Evolutionary conservation across 2,888 invertebrate genomes (phyloP), one percentile per base, ranked within the genome.

Genomic region (Auanema sp.): DNA sequence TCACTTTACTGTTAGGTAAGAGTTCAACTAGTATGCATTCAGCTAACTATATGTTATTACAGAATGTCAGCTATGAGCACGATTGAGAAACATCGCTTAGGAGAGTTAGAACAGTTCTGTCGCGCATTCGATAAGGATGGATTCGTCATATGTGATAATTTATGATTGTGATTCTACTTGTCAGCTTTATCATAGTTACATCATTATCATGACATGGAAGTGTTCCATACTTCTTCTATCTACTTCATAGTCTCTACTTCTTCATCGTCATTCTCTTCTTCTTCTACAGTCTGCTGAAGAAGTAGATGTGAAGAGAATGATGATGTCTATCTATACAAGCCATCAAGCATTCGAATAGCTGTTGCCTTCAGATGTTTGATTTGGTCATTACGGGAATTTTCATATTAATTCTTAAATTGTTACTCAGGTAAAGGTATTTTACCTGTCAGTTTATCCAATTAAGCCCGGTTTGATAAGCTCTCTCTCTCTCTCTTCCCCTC

Each of bases 11-110:
- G 68, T 76, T 43, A 64, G 75, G 75, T 75, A 59, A 23, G 18
- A n/a, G n/a, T n/a, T n/a, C 33, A 33, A n/a, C n/a, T 33, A 33
- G 8, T 8, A 33, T 33, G 8, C 8, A 33, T 33, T 33, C 3
- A 5, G 33, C 33, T 33, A 33, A 5, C 33, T 33, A 33, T 33
- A 33, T 33, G 33, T 33, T 6, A 44, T 59, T 71, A 57, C 65
- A 73, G 76, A 69, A 73, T 76, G 73, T 72, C 72, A 5, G 76
- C 73, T 1, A 67, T 76, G 72, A 65, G 66, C 40, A 71, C 72
- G 42, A 65, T 76, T 23, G 68, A 69, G 10, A 63, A 64, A 11
- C 53, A 64, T 33, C 61, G 72, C 21, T 33, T 66, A 52, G 63
- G 60, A 24, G 68, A 72, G 52, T 57, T 73, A 10, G 68, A 68